Evolutionary conservation across 2,888 invertebrate genomes (phyloP).

Genomic region (Metopia argyrocephala): DNA sequence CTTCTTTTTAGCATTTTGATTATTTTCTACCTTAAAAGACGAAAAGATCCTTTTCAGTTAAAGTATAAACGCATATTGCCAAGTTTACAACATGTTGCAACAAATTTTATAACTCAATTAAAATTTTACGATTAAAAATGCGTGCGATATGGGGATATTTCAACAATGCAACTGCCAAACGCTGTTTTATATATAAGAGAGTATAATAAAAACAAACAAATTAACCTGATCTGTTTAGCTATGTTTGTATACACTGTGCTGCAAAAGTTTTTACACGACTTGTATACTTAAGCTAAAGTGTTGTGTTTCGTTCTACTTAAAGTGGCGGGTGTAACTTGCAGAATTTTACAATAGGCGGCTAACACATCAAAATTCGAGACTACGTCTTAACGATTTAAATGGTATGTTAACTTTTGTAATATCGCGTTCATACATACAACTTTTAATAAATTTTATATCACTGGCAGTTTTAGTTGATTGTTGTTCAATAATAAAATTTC

Average conservation of each 20-base stretch:
- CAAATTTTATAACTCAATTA: conserved; percentile 64
- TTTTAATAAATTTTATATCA: conserved; percentile 34
- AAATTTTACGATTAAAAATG: conserved; percentile 65
- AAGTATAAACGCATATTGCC: conserved; percentile 16
- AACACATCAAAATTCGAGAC: too few relatives aligned
- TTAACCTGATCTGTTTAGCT: neutral
- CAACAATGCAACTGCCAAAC: conserved; percentile 66
- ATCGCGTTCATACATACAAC: neutral
- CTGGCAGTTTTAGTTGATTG: conserved; percentile 50
- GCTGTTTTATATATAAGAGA: conserved; percentile 48
- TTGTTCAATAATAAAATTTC: conserved; percentile 38
- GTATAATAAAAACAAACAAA: conserved; percentile 32
- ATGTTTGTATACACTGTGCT: too few relatives aligned
- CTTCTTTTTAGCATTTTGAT: conserved; percentile 27
- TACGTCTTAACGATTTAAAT: too few relatives aligned
- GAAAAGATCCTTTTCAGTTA: conserved; percentile 7
- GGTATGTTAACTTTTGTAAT: too few relatives aligned
- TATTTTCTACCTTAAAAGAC: too few relatives aligned
- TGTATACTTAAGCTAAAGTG: too few relatives aligned
- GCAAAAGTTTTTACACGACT: too few relatives aligned
- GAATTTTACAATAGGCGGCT: too few relatives aligned
- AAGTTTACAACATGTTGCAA: conserved; percentile 35
- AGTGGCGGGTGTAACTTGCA: too few relatives aligned
- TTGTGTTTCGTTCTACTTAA: too few relatives aligned
- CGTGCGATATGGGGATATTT: too few relatives aligned